Evolutionary conservation across 2,888 invertebrate genomes (phyloP).

Genomic region (Griposia aprilina): DNA sequence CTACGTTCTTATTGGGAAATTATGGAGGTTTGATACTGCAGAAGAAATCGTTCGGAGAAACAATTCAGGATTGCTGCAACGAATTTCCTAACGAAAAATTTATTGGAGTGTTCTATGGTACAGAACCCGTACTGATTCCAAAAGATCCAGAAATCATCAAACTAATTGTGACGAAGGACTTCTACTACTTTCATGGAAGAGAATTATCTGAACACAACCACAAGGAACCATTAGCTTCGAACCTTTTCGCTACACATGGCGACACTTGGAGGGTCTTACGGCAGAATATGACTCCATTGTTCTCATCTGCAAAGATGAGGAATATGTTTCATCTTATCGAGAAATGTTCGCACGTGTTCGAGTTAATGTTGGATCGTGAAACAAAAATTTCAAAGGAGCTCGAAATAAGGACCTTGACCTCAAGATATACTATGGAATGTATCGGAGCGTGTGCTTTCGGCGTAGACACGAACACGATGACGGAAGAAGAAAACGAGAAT

Average conservation of each 20-base stretch:
- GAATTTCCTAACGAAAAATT: conserved; percentile 71
- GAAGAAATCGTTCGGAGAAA: conserved; percentile 53
- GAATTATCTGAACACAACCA: conserved; percentile 66
- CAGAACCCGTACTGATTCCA: conserved; percentile 73
- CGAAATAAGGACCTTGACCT: conserved; percentile 45
- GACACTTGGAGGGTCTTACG: conserved; percentile 66
- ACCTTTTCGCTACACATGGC: conserved; percentile 58
- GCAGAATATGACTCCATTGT: conserved; percentile 67
- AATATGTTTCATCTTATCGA: conserved; percentile 68
- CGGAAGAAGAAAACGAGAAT: conserved; percentile 29
- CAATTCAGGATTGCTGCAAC: conserved; percentile 67
- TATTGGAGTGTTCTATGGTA: conserved; percentile 74
- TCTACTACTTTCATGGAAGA: conserved; percentile 69
- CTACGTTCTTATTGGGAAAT: conserved; percentile 71
- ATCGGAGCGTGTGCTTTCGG: conserved; percentile 57
- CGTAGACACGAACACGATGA: conserved; percentile 53
- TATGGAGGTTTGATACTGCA: conserved; percentile 67
- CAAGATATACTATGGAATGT: conserved; percentile 65
- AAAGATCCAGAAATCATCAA: conserved; percentile 74
- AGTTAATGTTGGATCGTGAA: conserved; percentile 58
- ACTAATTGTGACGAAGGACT: conserved; percentile 68
- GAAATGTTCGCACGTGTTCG: conserved; percentile 55
- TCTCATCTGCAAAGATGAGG: conserved; percentile 67
- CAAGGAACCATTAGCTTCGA: conserved; percentile 54
- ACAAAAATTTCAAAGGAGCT: conserved; percentile 34